Evolutionary conservation across 2,797 vertebrate genomes (phyloP), one percentile per base, ranked within the genome.

Genomic region (Etheostoma nigrum): DNA sequence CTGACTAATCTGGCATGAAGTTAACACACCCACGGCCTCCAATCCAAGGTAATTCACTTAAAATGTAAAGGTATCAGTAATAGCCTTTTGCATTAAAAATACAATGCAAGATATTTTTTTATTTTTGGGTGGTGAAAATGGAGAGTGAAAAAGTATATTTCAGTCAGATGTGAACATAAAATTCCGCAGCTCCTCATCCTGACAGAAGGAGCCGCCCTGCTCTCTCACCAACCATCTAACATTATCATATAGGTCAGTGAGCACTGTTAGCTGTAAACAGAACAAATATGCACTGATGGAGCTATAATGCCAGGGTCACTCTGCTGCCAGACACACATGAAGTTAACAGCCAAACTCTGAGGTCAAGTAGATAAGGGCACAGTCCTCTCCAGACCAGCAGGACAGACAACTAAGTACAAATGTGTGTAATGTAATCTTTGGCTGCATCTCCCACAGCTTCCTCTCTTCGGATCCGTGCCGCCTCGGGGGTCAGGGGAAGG

Each of bases 361-460:
- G 79, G 74, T 83, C 63, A 23, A 64, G 36, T 64, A 65, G 55
- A 49, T 52, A n/a, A 71, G 58, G 48, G 51, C 57, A 16, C 14
- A 30, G 47, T 51, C 55, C 33, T 47, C 33, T 45, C 40, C 14
- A 25, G 14, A 66, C 6, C 67, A 54, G 60, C 40, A 61, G 74
- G 74, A 55, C 53, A 59, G 18, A 73, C 60, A 48, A 58, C 51
- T 33, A 55, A 54, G 42, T 67, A 66, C 51, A 81, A 76, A 84
- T 74, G 61, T 59, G 72, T 76, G 77, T 81, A 66, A 81, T 86
- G 53, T 73, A 74, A 86, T 79, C 79, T 77, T 54, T 58, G 30
- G 64, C 81, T 72, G 48, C 68, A 67, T 74, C 62, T 64, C 59
- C 16, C 15, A 33, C 21, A 33, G 60, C 76, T 61, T 44, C 65